phyloP scores from a whole-genome alignment of 2,797 vertebrate species.

The Sebastes umbrosus region DNA sequence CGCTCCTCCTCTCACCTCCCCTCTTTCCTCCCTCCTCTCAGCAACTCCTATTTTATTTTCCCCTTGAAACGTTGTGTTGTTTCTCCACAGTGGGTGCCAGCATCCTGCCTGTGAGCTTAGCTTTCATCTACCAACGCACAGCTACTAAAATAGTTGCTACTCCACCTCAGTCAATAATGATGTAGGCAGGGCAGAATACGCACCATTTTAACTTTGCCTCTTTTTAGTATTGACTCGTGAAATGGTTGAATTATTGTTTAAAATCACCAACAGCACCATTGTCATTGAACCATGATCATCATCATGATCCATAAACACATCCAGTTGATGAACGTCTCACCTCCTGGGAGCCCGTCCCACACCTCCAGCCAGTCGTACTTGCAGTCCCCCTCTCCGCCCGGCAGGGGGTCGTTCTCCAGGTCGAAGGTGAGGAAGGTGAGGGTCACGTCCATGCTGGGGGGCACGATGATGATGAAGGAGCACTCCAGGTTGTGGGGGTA shows the following conservation, averaged over 20 bases:
- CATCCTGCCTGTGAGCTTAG: conserved; percentile 68
- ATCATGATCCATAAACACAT: background rate
- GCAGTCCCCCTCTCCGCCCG: conserved; percentile 93
- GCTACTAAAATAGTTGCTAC: conserved; percentile 74
- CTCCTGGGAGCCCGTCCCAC: conserved; percentile 97
- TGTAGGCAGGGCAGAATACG: conserved; percentile 56
- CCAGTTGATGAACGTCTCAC: conserved; percentile 49
- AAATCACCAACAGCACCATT: background rate
- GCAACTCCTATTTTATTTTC: conserved; percentile 56
- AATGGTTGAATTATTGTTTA: conserved; percentile 7
- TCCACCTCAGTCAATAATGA: conserved; percentile 74
- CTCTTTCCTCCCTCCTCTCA: conserved; percentile 47
- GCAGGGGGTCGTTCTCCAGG: conserved; percentile 96
- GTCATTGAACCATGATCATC: background rate
- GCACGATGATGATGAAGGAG: conserved; percentile 93
- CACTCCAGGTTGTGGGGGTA: conserved; percentile 98
- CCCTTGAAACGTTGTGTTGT: conserved; percentile 58
- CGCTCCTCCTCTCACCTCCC: conserved; percentile 51
- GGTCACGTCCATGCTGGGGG: conserved; percentile 92
- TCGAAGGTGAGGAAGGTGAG: conserved; percentile 96
- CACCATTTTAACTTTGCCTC: conserved; percentile 16
- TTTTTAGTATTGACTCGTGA: conserved; percentile 14
- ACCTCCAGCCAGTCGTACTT: conserved; percentile 99
- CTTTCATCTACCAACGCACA: conserved; percentile 81
- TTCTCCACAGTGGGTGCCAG: conserved; percentile 66